Evolutionary conservation across 2,888 invertebrate species (phyloP), one percentile per base, ranked within the genome.

Genomic region (Heliconius cydno): DNA sequence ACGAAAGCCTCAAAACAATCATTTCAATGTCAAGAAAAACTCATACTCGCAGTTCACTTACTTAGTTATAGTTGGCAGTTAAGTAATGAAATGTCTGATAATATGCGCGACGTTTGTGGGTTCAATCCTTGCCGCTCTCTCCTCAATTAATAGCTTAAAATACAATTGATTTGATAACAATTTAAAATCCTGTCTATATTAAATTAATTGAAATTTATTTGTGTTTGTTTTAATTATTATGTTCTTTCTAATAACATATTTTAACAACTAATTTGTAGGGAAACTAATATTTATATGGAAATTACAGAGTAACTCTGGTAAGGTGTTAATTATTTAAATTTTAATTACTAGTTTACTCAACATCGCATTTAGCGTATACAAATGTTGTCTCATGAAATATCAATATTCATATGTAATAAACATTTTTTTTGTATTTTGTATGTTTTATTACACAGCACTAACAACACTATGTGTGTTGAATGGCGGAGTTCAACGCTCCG

Each of bases 301-400:
- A 78, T 72, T 67, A 72, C 28, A 74, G 34, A 25, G 7, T 25
- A 46, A 67, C 66, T 25, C 68, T 13, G 22, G 15, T 25, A 57
- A 46, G 71, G 80, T 73, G 78, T n/a, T 82, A 79, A 81, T 83
- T 70, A 80, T 52, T 22, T 57, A 34, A 38, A 78, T 78, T 38
- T 65, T 83, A 80, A 83, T 80, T 76, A 79, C 66, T 41, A 57
- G 30, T 70, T 80, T 74, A 70, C 65, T 30, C 12, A 41, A 72
- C 34, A 41, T 65, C 15, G 74, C 65, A 6, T 34, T 65, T 66
- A 57, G 65, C 28, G 25, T 76, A 71, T 63, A 75, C 25, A 63
- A 74, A 71, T 63, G 30, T 25, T 68, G n/a, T n/a, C 15, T 52
- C 34, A 25, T 78, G n/a, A 78, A 70, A 70, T 46, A 78, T 76